phyloP scores from a whole-genome alignment of 2,888 invertebrate species.

The Erebia ligea region DNA sequence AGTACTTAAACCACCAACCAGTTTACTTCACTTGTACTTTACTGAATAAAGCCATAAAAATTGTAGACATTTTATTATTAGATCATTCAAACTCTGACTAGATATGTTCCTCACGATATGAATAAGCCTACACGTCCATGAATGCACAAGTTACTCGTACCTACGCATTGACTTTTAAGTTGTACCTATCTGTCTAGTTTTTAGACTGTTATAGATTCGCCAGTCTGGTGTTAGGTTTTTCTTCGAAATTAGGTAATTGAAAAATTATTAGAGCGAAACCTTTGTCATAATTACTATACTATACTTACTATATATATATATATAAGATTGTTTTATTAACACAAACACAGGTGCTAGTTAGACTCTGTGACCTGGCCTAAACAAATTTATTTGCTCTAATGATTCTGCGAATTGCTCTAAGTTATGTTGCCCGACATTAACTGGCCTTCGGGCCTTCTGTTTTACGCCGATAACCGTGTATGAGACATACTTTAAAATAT shows the following conservation, averaged over 20 bases:
- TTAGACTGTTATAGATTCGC: not conserved
- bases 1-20: not conserved
- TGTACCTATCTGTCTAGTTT: not conserved
- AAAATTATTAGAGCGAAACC: too few relatives aligned
- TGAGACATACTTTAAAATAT: conserved; percentile 1
- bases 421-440: conserved; percentile 15
- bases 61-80: conserved; percentile 26
- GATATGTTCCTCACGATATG: not conserved
- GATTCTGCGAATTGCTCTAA: conserved; percentile 33
- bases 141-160: conserved; percentile 1
- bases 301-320: too few relatives aligned
- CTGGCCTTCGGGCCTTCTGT: conserved; percentile 27
- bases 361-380: conserved; percentile 40
- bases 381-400: conserved; percentile 55
- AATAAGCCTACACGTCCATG: not conserved
- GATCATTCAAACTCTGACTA: conserved; percentile 8
- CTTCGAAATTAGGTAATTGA: too few relatives aligned
- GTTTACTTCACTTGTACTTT: not conserved
- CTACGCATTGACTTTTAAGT: not conserved
- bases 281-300: too few relatives aligned
- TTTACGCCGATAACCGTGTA: not conserved
- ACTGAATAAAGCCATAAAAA: conserved; percentile 31
- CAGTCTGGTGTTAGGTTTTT: not conserved
- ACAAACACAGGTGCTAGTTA: conserved; percentile 20
- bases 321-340: conserved; percentile 10